phyloP scores from a whole-genome alignment of 64 coral and sea anemone species.

The Montipora foliosa region DNA sequence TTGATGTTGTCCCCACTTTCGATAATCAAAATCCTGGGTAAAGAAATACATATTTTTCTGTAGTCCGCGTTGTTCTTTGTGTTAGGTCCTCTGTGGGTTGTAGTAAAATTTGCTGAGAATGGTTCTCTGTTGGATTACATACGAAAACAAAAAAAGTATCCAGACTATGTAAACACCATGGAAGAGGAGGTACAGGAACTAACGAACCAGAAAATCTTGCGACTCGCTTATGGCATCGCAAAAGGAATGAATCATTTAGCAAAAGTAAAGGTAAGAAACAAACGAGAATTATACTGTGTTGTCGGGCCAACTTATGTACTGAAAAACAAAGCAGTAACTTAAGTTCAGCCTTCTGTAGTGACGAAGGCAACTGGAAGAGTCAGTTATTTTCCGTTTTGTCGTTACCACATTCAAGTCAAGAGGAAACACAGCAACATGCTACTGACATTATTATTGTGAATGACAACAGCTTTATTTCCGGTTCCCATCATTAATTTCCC shows the following conservation, averaged over 20 bases:
- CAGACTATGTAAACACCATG: slow-evolving; percentile 38
- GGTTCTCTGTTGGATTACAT: slow-evolving; percentile 71
- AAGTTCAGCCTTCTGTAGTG: no score
- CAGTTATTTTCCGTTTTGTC: no score
- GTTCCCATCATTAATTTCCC: no score
- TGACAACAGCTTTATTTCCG: no score
- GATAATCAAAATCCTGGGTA: not conserved
- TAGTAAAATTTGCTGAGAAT: slow-evolving; percentile 85
- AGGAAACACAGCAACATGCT: no score
- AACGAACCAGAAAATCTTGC: slow-evolving; percentile 1
- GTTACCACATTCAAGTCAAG: no score
- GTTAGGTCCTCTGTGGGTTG: slow-evolving; percentile 78
- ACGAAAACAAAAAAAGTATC: slow-evolving; percentile 8
- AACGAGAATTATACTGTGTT: no score
- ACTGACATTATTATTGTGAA: no score
- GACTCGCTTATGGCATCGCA: slow-evolving; percentile 76
- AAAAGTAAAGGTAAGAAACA: slow-evolving; percentile 49
- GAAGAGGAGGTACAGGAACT: slow-evolving; percentile 4
- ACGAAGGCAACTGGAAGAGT: no score
- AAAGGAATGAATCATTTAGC: slow-evolving; percentile 78
- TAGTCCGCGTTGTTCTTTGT: not conserved
- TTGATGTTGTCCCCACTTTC: not conserved
- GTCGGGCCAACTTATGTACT: no score
- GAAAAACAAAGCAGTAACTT: no score
- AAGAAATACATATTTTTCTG: not conserved